Percentiles rank a stretch among this genome's conserved stretches.
phyloP scores from a whole-genome alignment of 2,113 vertebrate species.

The Mustelus asterias region DNA sequence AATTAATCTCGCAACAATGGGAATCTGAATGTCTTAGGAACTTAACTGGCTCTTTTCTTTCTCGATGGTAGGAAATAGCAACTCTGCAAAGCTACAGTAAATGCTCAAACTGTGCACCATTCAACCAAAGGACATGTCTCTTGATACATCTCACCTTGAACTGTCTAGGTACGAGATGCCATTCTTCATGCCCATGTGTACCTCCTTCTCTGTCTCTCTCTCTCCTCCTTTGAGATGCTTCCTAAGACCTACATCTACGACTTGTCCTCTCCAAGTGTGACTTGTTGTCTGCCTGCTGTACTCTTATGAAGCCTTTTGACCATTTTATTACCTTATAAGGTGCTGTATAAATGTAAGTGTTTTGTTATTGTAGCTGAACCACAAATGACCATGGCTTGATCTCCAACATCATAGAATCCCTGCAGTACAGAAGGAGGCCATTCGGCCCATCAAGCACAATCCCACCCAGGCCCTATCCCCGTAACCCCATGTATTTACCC shows the following conservation, averaged over 20 bases:
- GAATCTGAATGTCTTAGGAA: not conserved
- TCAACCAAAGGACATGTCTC: not conserved
- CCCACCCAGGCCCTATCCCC: too few relatives aligned
- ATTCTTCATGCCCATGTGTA: not conserved
- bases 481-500: too few relatives aligned
- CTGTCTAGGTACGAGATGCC: not conserved
- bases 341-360: not conserved
- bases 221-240: not conserved
- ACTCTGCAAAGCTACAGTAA: not conserved
- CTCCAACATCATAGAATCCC: too few relatives aligned
- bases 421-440: too few relatives aligned
- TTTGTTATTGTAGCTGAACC: not conserved
- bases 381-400: not conserved
- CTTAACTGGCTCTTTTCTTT: conserved; percentile 30
- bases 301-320: not conserved
- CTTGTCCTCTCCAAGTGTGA: not conserved
- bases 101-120: not conserved
- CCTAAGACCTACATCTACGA: not conserved
- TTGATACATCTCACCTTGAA: not conserved
- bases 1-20: conserved; percentile 34
- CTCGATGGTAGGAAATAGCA: not conserved
- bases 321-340: not conserved
- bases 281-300: not conserved
- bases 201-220: not conserved
- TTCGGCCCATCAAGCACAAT: too few relatives aligned